phyloP scores from a whole-genome alignment of 2,113 vertebrate species.

The Phrynosoma platyrhinos region DNA sequence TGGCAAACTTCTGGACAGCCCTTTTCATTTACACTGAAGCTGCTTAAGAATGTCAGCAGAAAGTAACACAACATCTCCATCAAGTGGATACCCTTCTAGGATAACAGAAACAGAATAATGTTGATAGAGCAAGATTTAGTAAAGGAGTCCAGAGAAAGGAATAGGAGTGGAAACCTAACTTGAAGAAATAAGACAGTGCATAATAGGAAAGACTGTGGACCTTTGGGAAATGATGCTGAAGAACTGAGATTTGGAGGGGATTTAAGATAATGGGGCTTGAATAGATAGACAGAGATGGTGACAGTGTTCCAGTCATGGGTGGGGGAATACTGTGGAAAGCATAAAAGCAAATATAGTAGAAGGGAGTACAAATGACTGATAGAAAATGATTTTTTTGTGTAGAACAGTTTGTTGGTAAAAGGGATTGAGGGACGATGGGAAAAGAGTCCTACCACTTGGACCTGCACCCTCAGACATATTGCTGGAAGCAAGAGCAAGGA shows the following conservation, averaged over 20 bases:
- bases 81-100: not conserved
- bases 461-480: not conserved
- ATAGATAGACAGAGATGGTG: not conserved
- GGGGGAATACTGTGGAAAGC: not conserved
- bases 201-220: not conserved
- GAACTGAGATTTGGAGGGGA: not conserved
- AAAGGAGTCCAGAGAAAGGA: not conserved
- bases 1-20: conserved; percentile 19
- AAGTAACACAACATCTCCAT: conserved; percentile 17
- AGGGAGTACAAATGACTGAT: not conserved
- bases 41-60: conserved; percentile 3
- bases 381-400: not conserved
- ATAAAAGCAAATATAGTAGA: not conserved
- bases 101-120: not conserved
- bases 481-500: not conserved
- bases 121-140: not conserved
- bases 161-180: not conserved
- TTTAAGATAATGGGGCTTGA: not conserved
- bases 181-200: not conserved
- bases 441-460: not conserved
- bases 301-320: not conserved
- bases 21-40: conserved; percentile 32
- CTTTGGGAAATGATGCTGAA: not conserved
- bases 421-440: not conserved
- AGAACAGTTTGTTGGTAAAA: not conserved